phyloP scores from a whole-genome alignment of 53 echinoderm and acorn worm genomes.

The Paracentrotus lividus region DNA sequence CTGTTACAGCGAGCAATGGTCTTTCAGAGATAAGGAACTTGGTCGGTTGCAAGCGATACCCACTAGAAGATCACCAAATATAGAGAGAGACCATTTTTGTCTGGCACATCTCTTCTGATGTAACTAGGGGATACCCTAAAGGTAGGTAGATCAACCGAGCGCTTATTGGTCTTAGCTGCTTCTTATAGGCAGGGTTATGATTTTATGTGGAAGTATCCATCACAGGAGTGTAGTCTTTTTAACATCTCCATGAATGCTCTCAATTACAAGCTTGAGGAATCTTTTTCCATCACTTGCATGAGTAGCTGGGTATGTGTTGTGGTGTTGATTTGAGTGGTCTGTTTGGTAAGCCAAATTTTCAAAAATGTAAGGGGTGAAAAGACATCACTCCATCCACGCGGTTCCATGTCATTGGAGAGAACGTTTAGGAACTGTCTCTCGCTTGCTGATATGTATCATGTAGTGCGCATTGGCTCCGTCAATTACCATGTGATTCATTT shows the following conservation, averaged over 20 bases:
- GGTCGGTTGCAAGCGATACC: conserved; percentile 44
- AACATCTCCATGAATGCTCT: neutral
- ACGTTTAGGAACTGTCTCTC: neutral
- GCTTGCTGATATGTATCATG: too few species aligned
- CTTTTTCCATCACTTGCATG: too few species aligned
- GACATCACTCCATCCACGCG: neutral
- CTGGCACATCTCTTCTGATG: neutral
- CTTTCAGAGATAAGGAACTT: conserved; percentile 2
- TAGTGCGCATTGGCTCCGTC: neutral
- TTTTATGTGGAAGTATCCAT: conserved; percentile 1
- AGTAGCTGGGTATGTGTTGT: neutral
- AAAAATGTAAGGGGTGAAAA: conserved; percentile 9
- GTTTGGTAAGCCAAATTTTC: neutral
- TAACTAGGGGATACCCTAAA: neutral
- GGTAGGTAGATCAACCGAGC: neutral
- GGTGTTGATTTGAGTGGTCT: neutral
- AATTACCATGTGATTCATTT: conserved; percentile 8
- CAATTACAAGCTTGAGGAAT: neutral
- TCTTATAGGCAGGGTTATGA: conserved; percentile 60
- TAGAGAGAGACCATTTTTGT: neutral
- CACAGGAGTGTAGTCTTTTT: neutral
- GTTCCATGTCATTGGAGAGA: neutral
- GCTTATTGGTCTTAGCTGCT: neutral
- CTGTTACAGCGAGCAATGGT: neutral
- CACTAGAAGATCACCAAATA: neutral